Evolutionary conservation across 2,797 vertebrate species (phyloP).

Genomic region (Heteromormyrus szaboi): DNA sequence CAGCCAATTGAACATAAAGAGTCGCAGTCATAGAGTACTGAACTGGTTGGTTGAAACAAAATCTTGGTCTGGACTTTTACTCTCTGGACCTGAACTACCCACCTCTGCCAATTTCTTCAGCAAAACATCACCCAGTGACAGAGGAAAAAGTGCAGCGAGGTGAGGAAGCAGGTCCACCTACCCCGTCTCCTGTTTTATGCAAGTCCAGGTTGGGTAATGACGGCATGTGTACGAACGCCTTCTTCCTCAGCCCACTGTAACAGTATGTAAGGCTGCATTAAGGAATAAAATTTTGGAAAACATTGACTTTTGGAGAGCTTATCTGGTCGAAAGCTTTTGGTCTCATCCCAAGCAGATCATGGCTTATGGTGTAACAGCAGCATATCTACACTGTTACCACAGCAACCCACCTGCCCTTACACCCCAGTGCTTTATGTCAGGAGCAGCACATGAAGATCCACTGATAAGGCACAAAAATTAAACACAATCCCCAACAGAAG

Average conservation of each 20-base stretch:
- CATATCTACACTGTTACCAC: neutral
- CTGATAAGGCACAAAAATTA: neutral
- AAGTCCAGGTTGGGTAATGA: slow-evolving; percentile 90
- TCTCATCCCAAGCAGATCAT: neutral
- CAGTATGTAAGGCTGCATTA: slow-evolving; percentile 86
- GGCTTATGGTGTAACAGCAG: neutral
- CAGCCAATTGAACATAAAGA: neutral
- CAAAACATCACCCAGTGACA: neutral
- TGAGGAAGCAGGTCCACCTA: slow-evolving; percentile 47
- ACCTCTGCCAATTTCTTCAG: neutral
- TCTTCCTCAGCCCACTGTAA: slow-evolving; percentile 97
- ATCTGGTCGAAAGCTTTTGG: neutral
- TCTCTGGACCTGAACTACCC: neutral
- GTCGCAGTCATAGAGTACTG: neutral
- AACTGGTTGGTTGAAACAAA: neutral
- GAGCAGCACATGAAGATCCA: neutral
- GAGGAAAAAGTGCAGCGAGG: neutral
- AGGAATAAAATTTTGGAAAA: slow-evolving; percentile 46
- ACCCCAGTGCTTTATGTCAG: neutral
- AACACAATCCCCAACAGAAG: neutral
- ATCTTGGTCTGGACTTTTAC: neutral
- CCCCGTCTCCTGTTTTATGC: slow-evolving; percentile 86
- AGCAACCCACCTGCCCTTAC: neutral
- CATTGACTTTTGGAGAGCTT: neutral
- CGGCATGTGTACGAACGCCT: slow-evolving; percentile 92